Evolutionary conservation across 2,888 invertebrate species (phyloP).

Genomic region (Melieria picta): DNA sequence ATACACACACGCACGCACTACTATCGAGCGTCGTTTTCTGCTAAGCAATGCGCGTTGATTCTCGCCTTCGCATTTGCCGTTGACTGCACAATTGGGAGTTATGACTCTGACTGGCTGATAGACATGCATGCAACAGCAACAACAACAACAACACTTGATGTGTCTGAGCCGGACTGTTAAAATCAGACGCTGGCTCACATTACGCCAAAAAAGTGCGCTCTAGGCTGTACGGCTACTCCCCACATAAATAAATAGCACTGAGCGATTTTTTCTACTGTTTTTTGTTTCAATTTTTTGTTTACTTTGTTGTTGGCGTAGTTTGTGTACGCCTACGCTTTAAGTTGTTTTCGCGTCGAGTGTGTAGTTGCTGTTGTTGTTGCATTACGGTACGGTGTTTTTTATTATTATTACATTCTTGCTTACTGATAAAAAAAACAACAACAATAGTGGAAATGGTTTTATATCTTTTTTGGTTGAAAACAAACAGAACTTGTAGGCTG

Average conservation of each 20-base stretch:
- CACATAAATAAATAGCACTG: constrained; percentile 44
- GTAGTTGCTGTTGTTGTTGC: background rate
- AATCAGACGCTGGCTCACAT: too few relatives aligned
- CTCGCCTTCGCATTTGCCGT: background rate
- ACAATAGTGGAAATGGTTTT: too few relatives aligned
- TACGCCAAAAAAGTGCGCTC: too few relatives aligned
- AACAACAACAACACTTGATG: background rate
- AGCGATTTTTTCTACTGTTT: constrained; percentile 26
- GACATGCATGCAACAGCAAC: constrained; percentile 12
- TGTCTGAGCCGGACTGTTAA: background rate
- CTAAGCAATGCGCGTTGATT: background rate
- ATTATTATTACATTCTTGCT: background rate
- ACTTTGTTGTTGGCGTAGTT: constrained; percentile 31
- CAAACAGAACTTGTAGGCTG: too few relatives aligned
- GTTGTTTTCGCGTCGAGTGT: background rate
- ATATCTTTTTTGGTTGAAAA: too few relatives aligned
- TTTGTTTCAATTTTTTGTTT: constrained; percentile 25
- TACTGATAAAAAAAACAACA: background rate
- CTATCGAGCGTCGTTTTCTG: background rate
- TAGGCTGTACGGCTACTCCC: constrained; percentile 34
- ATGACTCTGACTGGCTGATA: constrained; percentile 47
- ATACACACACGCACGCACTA: constrained; percentile 35
- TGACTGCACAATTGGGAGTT: constrained; percentile 51
- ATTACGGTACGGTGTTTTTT: constrained; percentile 1
- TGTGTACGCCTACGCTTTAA: constrained; percentile 56